Conservation (phyloP, 1,140 invertebrate species). For the Argopecten irradians region DNA sequence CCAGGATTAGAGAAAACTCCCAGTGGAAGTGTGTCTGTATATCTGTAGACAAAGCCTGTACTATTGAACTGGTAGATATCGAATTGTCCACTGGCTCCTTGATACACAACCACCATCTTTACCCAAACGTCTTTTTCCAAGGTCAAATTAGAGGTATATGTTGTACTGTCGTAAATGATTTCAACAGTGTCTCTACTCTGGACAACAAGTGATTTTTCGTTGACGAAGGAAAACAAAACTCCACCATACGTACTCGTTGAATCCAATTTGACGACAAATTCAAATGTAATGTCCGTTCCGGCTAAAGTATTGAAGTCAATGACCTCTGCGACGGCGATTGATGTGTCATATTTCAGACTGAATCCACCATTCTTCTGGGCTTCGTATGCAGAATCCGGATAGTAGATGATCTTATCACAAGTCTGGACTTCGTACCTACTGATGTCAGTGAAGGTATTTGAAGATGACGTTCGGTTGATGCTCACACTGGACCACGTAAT, state of each 20-base stretch:
- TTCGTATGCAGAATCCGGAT: constrained; percentile 41
- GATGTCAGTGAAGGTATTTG: constrained; percentile 25
- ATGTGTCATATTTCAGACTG: constrained; percentile 49
- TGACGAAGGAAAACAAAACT: constrained; percentile 56
- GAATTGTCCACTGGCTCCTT: constrained; percentile 43
- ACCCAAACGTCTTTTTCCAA: constrained; percentile 56
- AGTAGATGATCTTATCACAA: constrained; percentile 55
- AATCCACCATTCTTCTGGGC: constrained; percentile 51
- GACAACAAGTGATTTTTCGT: constrained; percentile 50
- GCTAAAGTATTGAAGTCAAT: constrained; percentile 39
- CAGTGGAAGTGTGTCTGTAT: constrained; percentile 33
- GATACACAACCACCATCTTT: constrained; percentile 58
- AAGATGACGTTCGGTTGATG: background rate
- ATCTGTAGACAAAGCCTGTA: constrained; percentile 44
- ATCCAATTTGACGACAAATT: constrained; percentile 51
- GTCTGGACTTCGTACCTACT: constrained; percentile 35
- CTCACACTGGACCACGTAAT: background rate
- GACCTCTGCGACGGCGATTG: constrained; percentile 48
- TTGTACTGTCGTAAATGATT: constrained; percentile 40
- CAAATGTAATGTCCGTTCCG: constrained; percentile 50
- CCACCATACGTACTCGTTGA: constrained; percentile 42
- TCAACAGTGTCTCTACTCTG: constrained; percentile 34
- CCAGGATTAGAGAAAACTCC: constrained; percentile 51
- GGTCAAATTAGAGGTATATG: constrained; percentile 39
- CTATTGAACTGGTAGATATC: constrained; percentile 58